phyloP scores from a whole-genome alignment of 2,797 vertebrate genomes.

The Coendou prehensilis region DNA sequence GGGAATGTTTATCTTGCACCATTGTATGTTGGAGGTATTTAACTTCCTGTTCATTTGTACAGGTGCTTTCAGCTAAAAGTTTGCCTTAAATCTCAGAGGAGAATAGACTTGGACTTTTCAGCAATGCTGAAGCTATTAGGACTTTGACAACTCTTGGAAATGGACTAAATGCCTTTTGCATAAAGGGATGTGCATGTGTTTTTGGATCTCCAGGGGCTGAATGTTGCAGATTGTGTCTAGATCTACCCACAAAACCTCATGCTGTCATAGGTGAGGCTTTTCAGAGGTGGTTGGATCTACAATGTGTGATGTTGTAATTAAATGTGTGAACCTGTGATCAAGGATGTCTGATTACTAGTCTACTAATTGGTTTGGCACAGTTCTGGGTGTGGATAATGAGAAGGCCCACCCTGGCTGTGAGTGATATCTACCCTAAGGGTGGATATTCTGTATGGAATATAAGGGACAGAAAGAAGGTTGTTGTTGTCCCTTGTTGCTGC shows the following conservation, averaged over 20 bases:
- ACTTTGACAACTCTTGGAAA: not conserved
- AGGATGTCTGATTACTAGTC: not conserved
- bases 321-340: not conserved
- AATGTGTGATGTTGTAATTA: not conserved
- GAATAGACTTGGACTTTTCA: not conserved
- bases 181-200: no score
- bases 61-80: not conserved
- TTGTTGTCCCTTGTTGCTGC: not conserved
- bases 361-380: not conserved
- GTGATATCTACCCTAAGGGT: not conserved
- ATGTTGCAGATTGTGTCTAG: not conserved
- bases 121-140: not conserved
- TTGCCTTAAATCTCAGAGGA: not conserved
- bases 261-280: not conserved
- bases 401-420: not conserved
- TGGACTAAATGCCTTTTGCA: not conserved
- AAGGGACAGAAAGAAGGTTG: not conserved
- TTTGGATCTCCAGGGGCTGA: no score
- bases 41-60: not conserved
- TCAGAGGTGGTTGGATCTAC: not conserved
- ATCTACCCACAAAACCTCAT: not conserved
- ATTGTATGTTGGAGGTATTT: not conserved
- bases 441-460: not conserved
- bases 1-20: not conserved
- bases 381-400: not conserved